phyloP scores from a whole-genome alignment of 2,113 vertebrate genomes.

The zebrafish (Danio rerio) region DNA sequence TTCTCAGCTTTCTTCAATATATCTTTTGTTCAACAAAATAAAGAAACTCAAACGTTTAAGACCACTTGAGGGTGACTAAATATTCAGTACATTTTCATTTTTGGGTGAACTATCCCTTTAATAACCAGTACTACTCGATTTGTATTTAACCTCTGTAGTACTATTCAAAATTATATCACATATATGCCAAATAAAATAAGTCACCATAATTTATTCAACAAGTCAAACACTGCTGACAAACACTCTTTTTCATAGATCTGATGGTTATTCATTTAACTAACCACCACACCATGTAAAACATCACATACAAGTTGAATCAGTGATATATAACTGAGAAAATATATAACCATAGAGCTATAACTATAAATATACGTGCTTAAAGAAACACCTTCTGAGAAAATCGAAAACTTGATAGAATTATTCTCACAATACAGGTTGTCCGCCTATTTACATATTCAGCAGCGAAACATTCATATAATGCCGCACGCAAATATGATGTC shows the following conservation, averaged over 20 bases:
- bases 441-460: conserved; percentile 25
- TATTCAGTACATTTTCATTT: too few species aligned
- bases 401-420: not conserved
- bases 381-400: conserved; percentile 1
- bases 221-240: not conserved
- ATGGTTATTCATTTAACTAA: not conserved
- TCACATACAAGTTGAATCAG: not conserved
- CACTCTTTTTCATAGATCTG: not conserved
- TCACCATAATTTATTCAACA: conserved; percentile 16
- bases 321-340: conserved; percentile 21
- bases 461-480: conserved; percentile 17
- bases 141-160: not conserved
- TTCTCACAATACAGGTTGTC: not conserved
- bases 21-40: too few species aligned
- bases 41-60: too few species aligned
- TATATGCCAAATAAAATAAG: not conserved
- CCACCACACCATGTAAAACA: not conserved
- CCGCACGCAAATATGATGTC: not conserved
- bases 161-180: not conserved
- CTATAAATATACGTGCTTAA: conserved; percentile 26
- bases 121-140: too few species aligned
- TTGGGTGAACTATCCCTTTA: too few species aligned
- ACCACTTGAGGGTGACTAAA: too few species aligned
- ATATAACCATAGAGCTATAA: not conserved
- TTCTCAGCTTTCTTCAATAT: too few species aligned